Conservation (phyloP, 2,888 invertebrate genomes). For the Suillia variegata region DNA sequence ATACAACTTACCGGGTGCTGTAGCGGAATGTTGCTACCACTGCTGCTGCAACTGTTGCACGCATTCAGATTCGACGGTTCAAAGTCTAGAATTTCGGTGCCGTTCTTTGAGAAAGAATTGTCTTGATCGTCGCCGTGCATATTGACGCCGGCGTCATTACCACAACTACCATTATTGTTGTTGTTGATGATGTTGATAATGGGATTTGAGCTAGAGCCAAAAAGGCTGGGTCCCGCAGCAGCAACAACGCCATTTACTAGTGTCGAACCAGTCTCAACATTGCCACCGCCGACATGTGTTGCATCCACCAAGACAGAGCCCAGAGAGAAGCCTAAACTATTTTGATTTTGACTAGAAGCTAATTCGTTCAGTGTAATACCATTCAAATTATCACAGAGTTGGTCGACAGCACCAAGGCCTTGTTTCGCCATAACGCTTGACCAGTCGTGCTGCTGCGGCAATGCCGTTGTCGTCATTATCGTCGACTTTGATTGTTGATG, state of each 20-base stretch:
- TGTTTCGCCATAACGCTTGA: constrained; percentile 29
- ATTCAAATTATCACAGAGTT: constrained; percentile 61
- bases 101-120: constrained; percentile 70
- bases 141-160: constrained; percentile 39
- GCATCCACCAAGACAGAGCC: constrained; percentile 32
- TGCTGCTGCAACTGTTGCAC: constrained; percentile 31
- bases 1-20: constrained; percentile 30
- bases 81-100: constrained; percentile 65
- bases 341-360: constrained; percentile 61
- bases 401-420: constrained; percentile 47
- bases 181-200: constrained; percentile 34
- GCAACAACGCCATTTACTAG: constrained; percentile 55
- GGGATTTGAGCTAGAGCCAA: constrained; percentile 32
- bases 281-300: background rate
- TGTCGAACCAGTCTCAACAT: no score
- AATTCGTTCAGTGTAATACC: constrained; percentile 60
- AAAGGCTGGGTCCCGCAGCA: constrained; percentile 39
- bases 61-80: constrained; percentile 39
- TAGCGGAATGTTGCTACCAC: no score
- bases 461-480: constrained; percentile 15
- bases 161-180: constrained; percentile 19
- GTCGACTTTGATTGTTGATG: constrained; percentile 31
- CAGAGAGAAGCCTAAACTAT: constrained; percentile 54
- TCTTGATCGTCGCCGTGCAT: constrained; percentile 62
- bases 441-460: constrained; percentile 39